Percentiles rank a stretch among this genome's conserved stretches.
These are phyloP conservation scores for Labia minor DNA, from an alignment of 2,888 invertebrate species.

Conservation along the genomic window DNA sequence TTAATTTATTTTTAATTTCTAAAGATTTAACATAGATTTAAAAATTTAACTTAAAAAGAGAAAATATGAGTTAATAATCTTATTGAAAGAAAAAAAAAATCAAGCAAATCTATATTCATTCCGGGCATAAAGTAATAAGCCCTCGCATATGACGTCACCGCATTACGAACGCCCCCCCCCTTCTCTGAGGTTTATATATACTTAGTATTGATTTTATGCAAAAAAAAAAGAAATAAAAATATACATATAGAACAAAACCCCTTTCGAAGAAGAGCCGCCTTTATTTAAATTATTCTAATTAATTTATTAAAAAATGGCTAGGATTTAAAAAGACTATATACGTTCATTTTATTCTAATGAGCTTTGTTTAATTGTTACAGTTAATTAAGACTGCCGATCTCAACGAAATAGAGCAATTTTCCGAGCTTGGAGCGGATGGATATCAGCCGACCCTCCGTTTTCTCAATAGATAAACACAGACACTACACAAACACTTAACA, in stretches of 20 bases:
- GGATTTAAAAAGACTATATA: no score
- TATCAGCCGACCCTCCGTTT: not conserved
- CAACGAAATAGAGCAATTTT: not conserved
- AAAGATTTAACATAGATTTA: not conserved
- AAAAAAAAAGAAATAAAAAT: slow-evolving; percentile 3
- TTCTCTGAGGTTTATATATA: not conserved
- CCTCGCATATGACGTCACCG: not conserved
- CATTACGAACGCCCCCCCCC: not conserved
- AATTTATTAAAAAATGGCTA: no score
- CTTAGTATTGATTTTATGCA: slow-evolving; percentile 13
- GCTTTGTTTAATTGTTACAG: not conserved
- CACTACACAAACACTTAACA: not conserved
- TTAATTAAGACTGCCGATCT: slow-evolving; percentile 8
- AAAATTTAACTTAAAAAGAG: not conserved
- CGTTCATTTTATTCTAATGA: no score
- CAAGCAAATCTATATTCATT: not conserved
- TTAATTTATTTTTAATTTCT: not conserved
- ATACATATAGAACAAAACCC: not conserved
- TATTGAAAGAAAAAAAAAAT: no score
- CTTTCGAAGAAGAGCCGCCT: not conserved
- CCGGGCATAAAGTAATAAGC: not conserved
- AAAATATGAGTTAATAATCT: no score
- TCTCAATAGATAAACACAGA: not conserved
- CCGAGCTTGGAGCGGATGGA: not conserved
- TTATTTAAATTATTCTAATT: not conserved